phyloP scores from a whole-genome alignment of 2,113 vertebrate species.

The Zosterops borbonicus region DNA sequence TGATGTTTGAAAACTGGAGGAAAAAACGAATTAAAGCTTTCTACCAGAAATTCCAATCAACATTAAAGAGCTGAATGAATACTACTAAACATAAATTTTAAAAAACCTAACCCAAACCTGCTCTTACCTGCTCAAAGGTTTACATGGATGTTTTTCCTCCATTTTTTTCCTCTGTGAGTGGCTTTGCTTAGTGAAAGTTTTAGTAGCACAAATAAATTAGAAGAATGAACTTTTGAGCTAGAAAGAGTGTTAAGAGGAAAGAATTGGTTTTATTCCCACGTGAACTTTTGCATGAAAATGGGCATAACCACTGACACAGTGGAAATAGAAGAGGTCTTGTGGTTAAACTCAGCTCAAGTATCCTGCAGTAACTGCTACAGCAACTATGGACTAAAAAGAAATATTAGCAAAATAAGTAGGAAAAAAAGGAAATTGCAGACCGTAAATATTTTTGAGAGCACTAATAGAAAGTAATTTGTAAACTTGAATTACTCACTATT shows the following conservation, averaged over 20 bases:
- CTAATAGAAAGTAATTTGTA: not conserved
- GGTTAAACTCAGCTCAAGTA: not conserved
- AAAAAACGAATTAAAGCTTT: conserved; percentile 15
- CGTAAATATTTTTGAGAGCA: not conserved
- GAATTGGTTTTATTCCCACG: not conserved
- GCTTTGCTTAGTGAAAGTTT: not conserved
- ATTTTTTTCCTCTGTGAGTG: not conserved
- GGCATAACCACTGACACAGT: not conserved
- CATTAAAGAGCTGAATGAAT: not conserved
- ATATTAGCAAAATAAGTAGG: not conserved
- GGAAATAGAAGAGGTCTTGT: not conserved
- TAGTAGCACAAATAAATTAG: not conserved
- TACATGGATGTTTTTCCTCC: not conserved
- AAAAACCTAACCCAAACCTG: not conserved
- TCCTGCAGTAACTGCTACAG: not conserved
- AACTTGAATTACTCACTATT: not conserved
- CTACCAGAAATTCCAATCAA: conserved; percentile 11
- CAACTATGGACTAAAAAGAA: not conserved
- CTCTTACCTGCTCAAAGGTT: not conserved
- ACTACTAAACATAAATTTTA: not conserved
- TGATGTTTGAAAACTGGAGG: not conserved
- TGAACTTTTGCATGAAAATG: not conserved
- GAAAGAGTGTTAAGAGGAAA: not conserved
- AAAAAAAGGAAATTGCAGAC: not conserved
- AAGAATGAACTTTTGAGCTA: not conserved